phyloP scores from a whole-genome alignment of 92 coral and sea anemone species.

The Virgularia gustaviana region DNA sequence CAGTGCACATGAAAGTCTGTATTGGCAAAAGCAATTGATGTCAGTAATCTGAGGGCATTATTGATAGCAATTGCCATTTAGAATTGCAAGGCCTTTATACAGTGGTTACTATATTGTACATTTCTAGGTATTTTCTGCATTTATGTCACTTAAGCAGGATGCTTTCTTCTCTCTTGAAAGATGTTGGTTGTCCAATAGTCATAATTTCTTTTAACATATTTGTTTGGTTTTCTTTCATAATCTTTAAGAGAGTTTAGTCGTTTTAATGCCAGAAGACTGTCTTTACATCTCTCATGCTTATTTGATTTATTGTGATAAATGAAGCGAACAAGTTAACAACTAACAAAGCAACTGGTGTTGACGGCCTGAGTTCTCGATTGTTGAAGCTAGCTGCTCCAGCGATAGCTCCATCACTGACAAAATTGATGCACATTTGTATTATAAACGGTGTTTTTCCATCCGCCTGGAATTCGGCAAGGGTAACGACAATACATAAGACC shows the following conservation, averaged over 20 bases:
- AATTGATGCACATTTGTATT: too few relatives aligned
- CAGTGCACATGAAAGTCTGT: constrained; percentile 11
- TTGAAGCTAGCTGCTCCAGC: too few relatives aligned
- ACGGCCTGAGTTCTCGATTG: too few relatives aligned
- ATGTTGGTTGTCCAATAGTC: constrained; percentile 4
- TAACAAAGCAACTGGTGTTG: too few relatives aligned
- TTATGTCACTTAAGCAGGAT: constrained; percentile 1
- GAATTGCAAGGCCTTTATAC: constrained; percentile 24
- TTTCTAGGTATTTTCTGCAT: neutral
- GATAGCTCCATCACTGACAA: too few relatives aligned
- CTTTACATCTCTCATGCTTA: constrained; percentile 7
- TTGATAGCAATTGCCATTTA: constrained; percentile 21
- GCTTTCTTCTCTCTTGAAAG: constrained; percentile 11
- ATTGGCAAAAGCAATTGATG: constrained; percentile 33
- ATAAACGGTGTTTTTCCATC: too few relatives aligned
- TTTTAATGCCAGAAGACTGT: constrained; percentile 11
- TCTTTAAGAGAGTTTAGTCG: neutral
- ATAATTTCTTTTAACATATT: constrained; percentile 1
- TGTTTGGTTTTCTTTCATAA: constrained; percentile 7
- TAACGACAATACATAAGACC: too few relatives aligned
- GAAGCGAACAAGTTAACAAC: constrained; percentile 17
- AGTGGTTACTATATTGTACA: constrained; percentile 30
- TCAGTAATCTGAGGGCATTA: constrained; percentile 23
- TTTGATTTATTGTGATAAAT: constrained; percentile 10
- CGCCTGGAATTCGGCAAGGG: too few relatives aligned